Evolutionary conservation across 2,888 invertebrate genomes (phyloP), one percentile per base, ranked within the genome.

Genomic region (Drosophila anomalata): DNA sequence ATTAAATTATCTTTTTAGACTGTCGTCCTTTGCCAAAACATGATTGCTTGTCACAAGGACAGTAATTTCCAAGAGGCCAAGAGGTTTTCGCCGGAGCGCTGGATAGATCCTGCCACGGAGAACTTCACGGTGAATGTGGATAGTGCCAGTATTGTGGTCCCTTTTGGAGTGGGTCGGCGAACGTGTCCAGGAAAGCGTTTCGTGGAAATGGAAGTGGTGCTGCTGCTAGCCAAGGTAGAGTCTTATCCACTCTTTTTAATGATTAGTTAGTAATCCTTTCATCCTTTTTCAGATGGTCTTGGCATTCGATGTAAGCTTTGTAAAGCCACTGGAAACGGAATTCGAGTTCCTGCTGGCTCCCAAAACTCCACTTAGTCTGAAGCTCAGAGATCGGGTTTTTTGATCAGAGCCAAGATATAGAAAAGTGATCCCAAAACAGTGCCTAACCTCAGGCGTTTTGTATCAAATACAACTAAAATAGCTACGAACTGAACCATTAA

Each of bases 141-240:
- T 33, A 89, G 87, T 77, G 94, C 95, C 7, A 93, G 95, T 48
- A 92, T 97, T 52, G 94, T 96, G 1, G 94, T 94, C 7, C 96
- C 97, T 0, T 97, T 97, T 90, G 97, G 97, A 0, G 92, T 94
- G 36, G 97, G 97, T 0, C 93, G 94, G 55, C 93, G 97, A 48
- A 95, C 96, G 92, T 97, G 97, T 89, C 97, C 97, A 0, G 97
- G 97, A 50, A 96, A 96, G 91, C 93, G 96, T 67, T 96, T 97
- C 89, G 95, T 96, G 2, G 96, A 96, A 83, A 94, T 96, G 77
- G 95, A 95, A 78, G 92, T 97, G 17, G 94, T 95, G 70, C 92
- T 96, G 56, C 92, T 96, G 65, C 91, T 97, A 20, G 95, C 96
- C 24, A 95, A 95, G 94, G 96, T 95, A 79, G 73, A 87, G 87